Conservation (phyloP, 2,888 invertebrate genomes). For the Cephus sareptanus region DNA sequence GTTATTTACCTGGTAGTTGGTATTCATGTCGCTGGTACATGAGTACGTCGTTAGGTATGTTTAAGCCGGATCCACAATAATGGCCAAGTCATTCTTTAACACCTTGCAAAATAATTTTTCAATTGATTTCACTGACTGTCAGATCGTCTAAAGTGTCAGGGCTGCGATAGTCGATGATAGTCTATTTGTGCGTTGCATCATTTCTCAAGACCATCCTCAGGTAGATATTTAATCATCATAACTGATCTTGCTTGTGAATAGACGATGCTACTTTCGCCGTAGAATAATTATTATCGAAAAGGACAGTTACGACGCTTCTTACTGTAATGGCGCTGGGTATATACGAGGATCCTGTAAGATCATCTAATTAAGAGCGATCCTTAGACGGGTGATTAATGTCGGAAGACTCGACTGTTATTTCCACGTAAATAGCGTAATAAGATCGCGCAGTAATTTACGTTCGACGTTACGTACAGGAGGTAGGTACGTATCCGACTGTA, state of each 20-base stretch:
- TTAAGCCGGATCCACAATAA: neutral
- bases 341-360: neutral
- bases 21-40: neutral
- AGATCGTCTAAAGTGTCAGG: neutral
- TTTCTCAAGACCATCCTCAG: neutral
- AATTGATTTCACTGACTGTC: neutral
- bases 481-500: neutral
- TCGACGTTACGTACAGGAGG: constrained; percentile 16
- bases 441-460: constrained; percentile 22
- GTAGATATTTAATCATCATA: neutral
- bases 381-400: neutral
- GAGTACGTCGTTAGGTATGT: neutral
- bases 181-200: neutral
- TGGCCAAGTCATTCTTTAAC: neutral
- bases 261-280: neutral
- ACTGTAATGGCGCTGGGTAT: neutral
- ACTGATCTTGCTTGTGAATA: neutral
- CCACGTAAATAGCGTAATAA: neutral
- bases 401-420: neutral
- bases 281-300: neutral
- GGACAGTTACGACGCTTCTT: neutral
- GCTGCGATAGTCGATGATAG: neutral
- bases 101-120: neutral
- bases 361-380: neutral
- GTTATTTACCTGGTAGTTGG: neutral